phyloP scores from a whole-genome alignment of 2,797 vertebrate species.

The Ciconia nigra region DNA sequence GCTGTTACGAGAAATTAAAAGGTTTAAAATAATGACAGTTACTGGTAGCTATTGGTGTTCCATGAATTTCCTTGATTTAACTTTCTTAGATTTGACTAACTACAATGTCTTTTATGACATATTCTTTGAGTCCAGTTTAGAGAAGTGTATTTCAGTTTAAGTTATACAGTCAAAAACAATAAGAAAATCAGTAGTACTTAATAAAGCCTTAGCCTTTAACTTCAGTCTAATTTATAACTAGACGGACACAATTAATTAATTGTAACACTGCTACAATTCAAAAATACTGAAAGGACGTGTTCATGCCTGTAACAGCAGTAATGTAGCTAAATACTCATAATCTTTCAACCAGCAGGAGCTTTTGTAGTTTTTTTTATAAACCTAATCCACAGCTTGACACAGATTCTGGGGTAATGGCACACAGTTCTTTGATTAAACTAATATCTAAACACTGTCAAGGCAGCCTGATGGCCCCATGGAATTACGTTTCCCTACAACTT shows the following conservation, averaged over 20 bases:
- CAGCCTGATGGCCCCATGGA: constrained; percentile 24
- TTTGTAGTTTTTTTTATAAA: constrained; percentile 65
- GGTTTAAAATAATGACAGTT: background rate
- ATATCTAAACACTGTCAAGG: constrained; percentile 52
- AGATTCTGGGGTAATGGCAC: constrained; percentile 69
- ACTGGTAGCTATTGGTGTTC: background rate
- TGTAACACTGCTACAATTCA: constrained; percentile 53
- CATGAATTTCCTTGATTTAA: background rate
- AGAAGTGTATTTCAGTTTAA: background rate
- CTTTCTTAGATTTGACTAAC: background rate
- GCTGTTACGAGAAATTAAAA: background rate
- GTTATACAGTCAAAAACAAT: constrained; percentile 5
- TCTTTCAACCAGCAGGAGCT: constrained; percentile 71
- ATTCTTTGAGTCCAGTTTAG: background rate
- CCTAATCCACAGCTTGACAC: constrained; percentile 76
- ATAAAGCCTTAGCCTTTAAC: constrained; percentile 48
- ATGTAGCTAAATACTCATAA: constrained; percentile 71
- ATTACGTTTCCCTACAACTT: constrained; percentile 8
- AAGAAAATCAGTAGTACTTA: constrained; percentile 52
- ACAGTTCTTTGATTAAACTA: constrained; percentile 74
- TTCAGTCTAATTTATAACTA: constrained; percentile 54
- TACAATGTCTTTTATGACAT: background rate
- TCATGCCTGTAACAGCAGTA: constrained; percentile 64
- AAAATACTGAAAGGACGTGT: constrained; percentile 58
- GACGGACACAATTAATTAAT: constrained; percentile 70